Percentiles rank a stretch among this genome's conserved stretches.
Conservation (phyloP, 2,888 invertebrate species). For the Eucera pruinosa region DNA sequence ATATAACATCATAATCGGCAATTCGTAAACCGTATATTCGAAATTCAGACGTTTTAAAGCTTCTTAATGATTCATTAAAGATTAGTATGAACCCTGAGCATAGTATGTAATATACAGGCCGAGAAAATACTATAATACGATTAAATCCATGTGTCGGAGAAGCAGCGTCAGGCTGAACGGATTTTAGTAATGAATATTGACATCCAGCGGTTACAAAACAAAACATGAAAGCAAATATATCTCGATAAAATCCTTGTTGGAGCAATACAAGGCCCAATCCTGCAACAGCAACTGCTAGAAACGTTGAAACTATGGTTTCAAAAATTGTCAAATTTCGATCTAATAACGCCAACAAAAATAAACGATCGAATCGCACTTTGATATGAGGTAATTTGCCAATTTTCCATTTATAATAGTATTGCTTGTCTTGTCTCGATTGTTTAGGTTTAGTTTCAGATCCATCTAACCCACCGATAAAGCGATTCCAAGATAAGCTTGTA, state of each 20-base stretch:
- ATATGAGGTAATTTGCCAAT: slow-evolving; percentile 85
- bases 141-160: slow-evolving; percentile 99
- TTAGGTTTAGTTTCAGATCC: slow-evolving; percentile 86
- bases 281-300: slow-evolving; percentile 94
- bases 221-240: slow-evolving; percentile 96
- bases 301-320: slow-evolving; percentile 92
- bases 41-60: slow-evolving; percentile 83
- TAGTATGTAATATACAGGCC: slow-evolving; percentile 95
- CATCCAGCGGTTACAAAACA: slow-evolving; percentile 99
- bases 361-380: slow-evolving; percentile 96
- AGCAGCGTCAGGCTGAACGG: slow-evolving; percentile 99
- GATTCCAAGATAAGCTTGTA: slow-evolving; percentile 85
- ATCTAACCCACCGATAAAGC: slow-evolving; percentile 87
- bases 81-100: slow-evolving; percentile 85
- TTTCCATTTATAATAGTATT: slow-evolving; percentile 90
- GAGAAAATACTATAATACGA: slow-evolving; percentile 95
- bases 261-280: slow-evolving; percentile 93
- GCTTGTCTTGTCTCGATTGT: slow-evolving; percentile 76
- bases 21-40: slow-evolving; percentile 85
- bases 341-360: slow-evolving; percentile 95
- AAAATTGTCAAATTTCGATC: slow-evolving; percentile 95
- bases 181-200: slow-evolving; percentile 98
- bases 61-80: slow-evolving; percentile 82
- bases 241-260: slow-evolving; percentile 94
- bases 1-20: slow-evolving; percentile 87